phyloP scores from a whole-genome alignment of 1,140 invertebrate genomes.

The Papilio aristodemus region DNA sequence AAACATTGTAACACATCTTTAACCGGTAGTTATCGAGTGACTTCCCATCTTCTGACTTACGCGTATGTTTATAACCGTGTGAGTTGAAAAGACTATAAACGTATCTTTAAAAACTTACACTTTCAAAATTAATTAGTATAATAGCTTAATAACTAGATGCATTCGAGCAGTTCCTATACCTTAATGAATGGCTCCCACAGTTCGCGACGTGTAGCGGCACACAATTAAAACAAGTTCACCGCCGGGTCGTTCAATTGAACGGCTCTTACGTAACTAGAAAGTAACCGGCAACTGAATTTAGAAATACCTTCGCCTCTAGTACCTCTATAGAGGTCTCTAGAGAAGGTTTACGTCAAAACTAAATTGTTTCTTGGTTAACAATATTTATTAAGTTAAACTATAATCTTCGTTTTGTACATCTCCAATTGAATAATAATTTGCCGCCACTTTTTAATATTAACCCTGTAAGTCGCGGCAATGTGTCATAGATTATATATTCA shows the following conservation, averaged over 20 bases:
- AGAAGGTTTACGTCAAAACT: no score
- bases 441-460: no score
- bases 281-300: constrained; percentile 45
- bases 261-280: constrained; percentile 73
- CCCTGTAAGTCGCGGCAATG: no score
- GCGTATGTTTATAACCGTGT: neutral
- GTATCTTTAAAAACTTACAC: neutral
- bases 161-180: constrained; percentile 26
- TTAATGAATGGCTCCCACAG: constrained; percentile 16
- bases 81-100: neutral
- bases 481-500: no score
- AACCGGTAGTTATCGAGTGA: neutral
- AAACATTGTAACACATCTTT: neutral
- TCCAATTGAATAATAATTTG: no score
- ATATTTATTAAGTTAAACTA: no score
- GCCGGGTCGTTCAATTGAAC: constrained; percentile 57
- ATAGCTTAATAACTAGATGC: constrained; percentile 24
- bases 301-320: constrained; percentile 45
- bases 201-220: constrained; percentile 39
- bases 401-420: no score
- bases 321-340: constrained; percentile 43
- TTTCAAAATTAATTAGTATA: constrained; percentile 11
- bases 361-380: no score
- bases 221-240: constrained; percentile 52
- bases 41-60: neutral